Evolutionary conservation across 2,888 invertebrate genomes (phyloP), one percentile per base, ranked within the genome.

Genomic region (Elgonia sp.): DNA sequence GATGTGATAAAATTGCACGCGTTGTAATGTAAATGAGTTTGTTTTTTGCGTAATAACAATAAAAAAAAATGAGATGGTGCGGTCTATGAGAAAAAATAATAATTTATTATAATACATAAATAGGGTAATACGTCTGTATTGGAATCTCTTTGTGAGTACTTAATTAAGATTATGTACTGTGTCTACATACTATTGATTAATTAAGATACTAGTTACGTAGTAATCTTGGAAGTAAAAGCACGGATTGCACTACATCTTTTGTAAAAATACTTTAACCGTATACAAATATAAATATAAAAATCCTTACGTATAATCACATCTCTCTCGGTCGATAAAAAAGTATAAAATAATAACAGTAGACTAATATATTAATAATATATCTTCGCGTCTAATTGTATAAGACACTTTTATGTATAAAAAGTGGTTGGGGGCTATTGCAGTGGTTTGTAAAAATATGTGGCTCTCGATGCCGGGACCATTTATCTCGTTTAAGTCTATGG

Each of bases 171-270:
- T 69, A 69, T 76, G 50, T 42, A 60, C 20, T 65, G 55, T 60
- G 53, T 80, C 50, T 85, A 84, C 88, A 86, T 29, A 84, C 81
- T 85, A 86, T 62, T 37, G 77, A 75, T 85, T 70, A 69, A 40
- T 29, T 29, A 29, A 29, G 70, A 76, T 81, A 75, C 40, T 69
- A 80, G 60, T 69, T 69, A 67, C 69, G 69, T 76, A 79, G 70
- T 86, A 73, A 57, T 86, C 80, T 85, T 57, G 72, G 57, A 67
- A 55, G 69, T 79, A 29, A 86, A 86, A 86, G 77, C 82, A 73
- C 84, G 57, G 72, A 84, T 84, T 84, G 84, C 85, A 80, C 85
- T 85, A 46, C 40, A 69, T 84, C 37, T 81, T 86, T 79, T 50
- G 81, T 76, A 81, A 86, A 76, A 81, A 86, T 86, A 81, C 81